Evolutionary conservation across 2,113 vertebrate species (phyloP).

Genomic region (Cervus canadensis): DNA sequence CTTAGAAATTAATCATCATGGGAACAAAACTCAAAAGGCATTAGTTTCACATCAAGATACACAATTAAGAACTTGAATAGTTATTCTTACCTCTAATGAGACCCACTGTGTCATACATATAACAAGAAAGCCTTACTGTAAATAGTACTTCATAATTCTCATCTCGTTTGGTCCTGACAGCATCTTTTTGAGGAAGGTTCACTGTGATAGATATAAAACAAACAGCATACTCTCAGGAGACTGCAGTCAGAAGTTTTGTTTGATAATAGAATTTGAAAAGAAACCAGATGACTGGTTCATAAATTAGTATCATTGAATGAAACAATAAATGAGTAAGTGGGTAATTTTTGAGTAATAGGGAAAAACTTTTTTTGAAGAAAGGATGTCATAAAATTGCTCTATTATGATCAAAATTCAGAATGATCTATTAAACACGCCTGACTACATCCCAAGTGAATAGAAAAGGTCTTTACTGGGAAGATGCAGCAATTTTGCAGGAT

Average conservation of each 20-base stretch:
- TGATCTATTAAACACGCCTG: neutral
- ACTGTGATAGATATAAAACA: neutral
- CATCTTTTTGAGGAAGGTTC: neutral
- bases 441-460: neutral
- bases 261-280: neutral
- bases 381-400: neutral
- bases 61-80: neutral
- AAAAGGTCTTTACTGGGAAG: neutral
- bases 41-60: neutral
- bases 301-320: neutral
- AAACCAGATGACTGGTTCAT: neutral
- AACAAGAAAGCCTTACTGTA: neutral
- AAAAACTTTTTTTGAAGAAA: neutral
- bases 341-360: neutral
- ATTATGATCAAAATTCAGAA: neutral
- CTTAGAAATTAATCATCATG: neutral
- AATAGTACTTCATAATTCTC: conserved; percentile 16
- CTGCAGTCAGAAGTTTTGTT: neutral
- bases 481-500: neutral
- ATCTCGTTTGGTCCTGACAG: neutral
- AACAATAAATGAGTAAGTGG: neutral
- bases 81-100: neutral
- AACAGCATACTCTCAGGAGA: neutral
- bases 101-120: neutral
- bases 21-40: neutral